Evolutionary conservation across 1,140 invertebrate genomes (phyloP), one percentile per base, ranked within the genome.

Genomic region (Holcopasites calliopsidis): DNA sequence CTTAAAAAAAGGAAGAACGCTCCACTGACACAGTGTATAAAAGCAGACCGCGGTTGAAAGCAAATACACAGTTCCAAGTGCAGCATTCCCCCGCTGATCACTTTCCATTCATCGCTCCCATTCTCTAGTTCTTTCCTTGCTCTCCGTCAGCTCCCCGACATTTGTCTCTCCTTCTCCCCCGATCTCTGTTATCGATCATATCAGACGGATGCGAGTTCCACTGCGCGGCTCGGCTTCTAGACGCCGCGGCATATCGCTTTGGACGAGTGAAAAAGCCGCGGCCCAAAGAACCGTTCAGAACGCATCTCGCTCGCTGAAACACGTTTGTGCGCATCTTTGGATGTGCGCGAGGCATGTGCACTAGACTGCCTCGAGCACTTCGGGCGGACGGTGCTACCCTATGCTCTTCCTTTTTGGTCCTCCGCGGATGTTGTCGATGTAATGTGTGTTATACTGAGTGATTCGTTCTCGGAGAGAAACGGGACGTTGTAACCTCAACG

Each of bases 181-280:
- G 0, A 1, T 23, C 8, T 8, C 18, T 35, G 10, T 6, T 33
- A 66, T 55, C 50, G 52, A 21, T n/a, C 42, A 23, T 61, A 61
- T 71, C 69, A 28, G 7, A 8, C 42, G 23, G 21, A 61, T 35
- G 44, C 42, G n/a, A 38, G 38, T 50, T 60, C 55, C 18, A 10
- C 38, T 21, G 28, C 18, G 11, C 65, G 11, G 5, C 26, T 26
- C 50, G 5, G 38, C 49, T 58, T 58, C 42, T 13, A 40, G 50
- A 58, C 66, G 42, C 7, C n/a, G n/a, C 31, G 26, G 33, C 50
- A 21, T 55, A 44, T 55, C 65, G 65, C 35, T 55, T 69, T 55
- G 23, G 16, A 2, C 28, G 26, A 61, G 28, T 33, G 28, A 57
- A 40, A 47, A 57, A 69, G 52, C 35, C 10, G 52, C 6, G 26